phyloP scores from a whole-genome alignment of 2,888 invertebrate genomes.

The Idaea straminata region DNA sequence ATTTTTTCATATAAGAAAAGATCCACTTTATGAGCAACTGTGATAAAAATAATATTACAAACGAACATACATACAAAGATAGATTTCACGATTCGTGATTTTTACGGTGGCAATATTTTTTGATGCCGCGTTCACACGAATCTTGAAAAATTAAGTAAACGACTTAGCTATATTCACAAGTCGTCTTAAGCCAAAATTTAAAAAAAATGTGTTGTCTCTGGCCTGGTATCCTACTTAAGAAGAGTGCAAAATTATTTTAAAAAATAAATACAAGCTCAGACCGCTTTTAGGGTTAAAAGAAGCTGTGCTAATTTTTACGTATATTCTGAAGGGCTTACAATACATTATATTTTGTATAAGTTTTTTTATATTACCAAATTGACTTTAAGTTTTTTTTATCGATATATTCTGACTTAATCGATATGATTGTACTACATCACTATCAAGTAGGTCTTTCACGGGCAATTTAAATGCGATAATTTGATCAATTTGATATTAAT shows the following conservation, averaged over 20 bases:
- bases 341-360: constrained; percentile 14
- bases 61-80: too few relatives aligned
- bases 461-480: too few relatives aligned
- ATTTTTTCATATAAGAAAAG: too few relatives aligned
- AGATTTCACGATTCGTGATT: too few relatives aligned
- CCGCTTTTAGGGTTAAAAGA: constrained; percentile 36
- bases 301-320: constrained; percentile 39
- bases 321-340: constrained; percentile 28
- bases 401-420: not conserved
- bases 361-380: constrained; percentile 1
- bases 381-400: constrained; percentile 3
- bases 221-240: not conserved
- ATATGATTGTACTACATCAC: not conserved
- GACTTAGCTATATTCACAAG: not conserved
- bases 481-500: too few relatives aligned
- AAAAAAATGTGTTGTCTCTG: not conserved
- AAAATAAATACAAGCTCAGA: constrained; percentile 34
- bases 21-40: too few relatives aligned
- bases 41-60: too few relatives aligned
- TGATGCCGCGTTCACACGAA: too few relatives aligned
- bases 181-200: not conserved
- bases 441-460: not conserved
- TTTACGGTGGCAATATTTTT: too few relatives aligned
- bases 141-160: too few relatives aligned
- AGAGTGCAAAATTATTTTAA: constrained; percentile 33